These are phyloP conservation scores for Nasonovia ribisnigri DNA, from an alignment of 2,888 invertebrate genomes.

Conservation along the genomic window DNA sequence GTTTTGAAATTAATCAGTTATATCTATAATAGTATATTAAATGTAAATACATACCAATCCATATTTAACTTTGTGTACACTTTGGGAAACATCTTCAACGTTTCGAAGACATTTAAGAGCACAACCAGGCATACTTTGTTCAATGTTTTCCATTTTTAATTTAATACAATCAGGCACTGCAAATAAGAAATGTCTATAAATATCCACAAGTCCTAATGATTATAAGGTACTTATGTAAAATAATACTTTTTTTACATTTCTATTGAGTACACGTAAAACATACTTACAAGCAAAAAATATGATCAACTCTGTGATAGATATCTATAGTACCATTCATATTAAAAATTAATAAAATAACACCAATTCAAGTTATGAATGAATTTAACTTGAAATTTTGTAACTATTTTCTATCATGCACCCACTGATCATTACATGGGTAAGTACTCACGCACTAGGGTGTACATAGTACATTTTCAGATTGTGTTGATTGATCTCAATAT, in stretches of 20 bases:
- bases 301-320: neutral
- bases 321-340: neutral
- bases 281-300: neutral
- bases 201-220: neutral
- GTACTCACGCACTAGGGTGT: neutral
- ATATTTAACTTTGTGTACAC: conserved; percentile 45
- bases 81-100: conserved; percentile 10
- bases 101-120: conserved; percentile 55
- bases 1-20: neutral
- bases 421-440: neutral
- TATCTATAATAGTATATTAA: neutral
- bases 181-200: neutral
- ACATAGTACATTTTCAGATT: neutral
- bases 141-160: conserved; percentile 31
- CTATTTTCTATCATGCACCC: neutral
- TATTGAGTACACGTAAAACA: neutral
- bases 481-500: neutral
- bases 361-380: neutral
- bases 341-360: neutral
- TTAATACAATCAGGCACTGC: neutral
- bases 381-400: neutral
- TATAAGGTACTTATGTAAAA: neutral
- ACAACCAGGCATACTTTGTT: conserved; percentile 20
- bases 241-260: neutral
- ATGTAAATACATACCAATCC: conserved; percentile 47